Conservation (phyloP, 2,797 vertebrate species). For the Acanthopagrus latus region DNA sequence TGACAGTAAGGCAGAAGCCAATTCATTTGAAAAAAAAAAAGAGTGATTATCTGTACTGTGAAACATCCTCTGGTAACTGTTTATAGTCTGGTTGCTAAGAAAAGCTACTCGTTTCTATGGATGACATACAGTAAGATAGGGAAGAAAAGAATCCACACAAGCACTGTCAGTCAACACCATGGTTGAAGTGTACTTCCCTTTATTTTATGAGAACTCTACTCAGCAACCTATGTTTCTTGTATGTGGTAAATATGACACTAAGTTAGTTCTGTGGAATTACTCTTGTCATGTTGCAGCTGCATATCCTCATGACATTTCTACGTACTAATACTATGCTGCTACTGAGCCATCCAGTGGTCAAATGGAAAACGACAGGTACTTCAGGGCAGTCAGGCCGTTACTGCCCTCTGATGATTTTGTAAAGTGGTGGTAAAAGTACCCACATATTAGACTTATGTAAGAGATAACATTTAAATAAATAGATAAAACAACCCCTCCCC, state of each 20-base stretch:
- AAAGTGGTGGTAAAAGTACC: neutral
- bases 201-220: neutral
- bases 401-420: too few species aligned
- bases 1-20: too few species aligned
- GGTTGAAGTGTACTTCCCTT: neutral
- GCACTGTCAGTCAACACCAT: neutral
- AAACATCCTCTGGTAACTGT: neutral
- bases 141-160: neutral
- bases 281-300: neutral
- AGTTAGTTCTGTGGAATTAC: neutral
- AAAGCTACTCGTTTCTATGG: neutral
- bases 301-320: neutral
- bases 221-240: too few species aligned
- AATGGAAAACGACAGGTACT: slow-evolving; percentile 12
- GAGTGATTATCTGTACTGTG: too few species aligned
- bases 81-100: neutral
- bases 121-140: neutral
- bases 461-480: neutral
- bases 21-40: too few species aligned
- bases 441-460: neutral
- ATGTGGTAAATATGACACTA: neutral
- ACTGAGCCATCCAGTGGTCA: slow-evolving; percentile 39
- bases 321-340: neutral
- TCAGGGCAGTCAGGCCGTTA: neutral
- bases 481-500: too few species aligned